A percentile compares a stretch with the other conserved stretches of the same genome.
Evolutionary conservation across 2,113 vertebrate genomes (phyloP).

Genomic region (Poeciliopsis turrubarensis): DNA sequence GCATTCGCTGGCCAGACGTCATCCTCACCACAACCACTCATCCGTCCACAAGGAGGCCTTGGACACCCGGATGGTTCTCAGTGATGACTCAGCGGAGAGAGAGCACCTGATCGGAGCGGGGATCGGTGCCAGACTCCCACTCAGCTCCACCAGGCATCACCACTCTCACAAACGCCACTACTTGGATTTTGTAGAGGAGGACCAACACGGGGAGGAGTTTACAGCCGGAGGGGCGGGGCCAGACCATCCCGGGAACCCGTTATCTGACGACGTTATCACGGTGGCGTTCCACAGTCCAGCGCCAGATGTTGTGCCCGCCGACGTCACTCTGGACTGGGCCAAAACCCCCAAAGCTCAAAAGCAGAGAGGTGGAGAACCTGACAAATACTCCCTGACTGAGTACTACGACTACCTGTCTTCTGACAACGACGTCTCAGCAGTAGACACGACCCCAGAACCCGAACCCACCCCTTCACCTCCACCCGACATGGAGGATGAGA

Average conservation of each 20-base stretch:
- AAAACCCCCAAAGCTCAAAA: conserved; percentile 61
- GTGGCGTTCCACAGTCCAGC: conserved; percentile 85
- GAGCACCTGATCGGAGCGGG: conserved; percentile 74
- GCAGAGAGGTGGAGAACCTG: conserved; percentile 76
- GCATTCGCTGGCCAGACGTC: conserved; percentile 57
- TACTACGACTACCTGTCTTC: conserved; percentile 89
- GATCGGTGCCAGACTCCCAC: conserved; percentile 62
- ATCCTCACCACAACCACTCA: conserved; percentile 73
- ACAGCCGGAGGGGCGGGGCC: conserved; percentile 68
- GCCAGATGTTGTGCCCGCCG: conserved; percentile 58
- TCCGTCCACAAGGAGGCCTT: conserved; percentile 77
- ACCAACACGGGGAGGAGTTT: conserved; percentile 64
- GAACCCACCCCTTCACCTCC: conserved; percentile 80
- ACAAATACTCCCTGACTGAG: conserved; percentile 85
- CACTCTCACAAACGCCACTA: conserved; percentile 54
- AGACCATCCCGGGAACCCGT: conserved; percentile 62
- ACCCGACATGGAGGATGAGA: conserved; percentile 79
- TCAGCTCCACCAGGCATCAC: conserved; percentile 53
- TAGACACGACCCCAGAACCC: conserved; percentile 86
- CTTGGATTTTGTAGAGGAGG: conserved; percentile 69
- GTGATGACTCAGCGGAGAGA: conserved; percentile 72
- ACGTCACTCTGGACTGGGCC: conserved; percentile 56
- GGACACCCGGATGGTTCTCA: conserved; percentile 69
- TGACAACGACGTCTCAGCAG: conserved; percentile 86
- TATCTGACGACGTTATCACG: conserved; percentile 76